Evolutionary conservation across 2,888 invertebrate genomes (phyloP).

Genomic region (Alsophila aescularia): DNA sequence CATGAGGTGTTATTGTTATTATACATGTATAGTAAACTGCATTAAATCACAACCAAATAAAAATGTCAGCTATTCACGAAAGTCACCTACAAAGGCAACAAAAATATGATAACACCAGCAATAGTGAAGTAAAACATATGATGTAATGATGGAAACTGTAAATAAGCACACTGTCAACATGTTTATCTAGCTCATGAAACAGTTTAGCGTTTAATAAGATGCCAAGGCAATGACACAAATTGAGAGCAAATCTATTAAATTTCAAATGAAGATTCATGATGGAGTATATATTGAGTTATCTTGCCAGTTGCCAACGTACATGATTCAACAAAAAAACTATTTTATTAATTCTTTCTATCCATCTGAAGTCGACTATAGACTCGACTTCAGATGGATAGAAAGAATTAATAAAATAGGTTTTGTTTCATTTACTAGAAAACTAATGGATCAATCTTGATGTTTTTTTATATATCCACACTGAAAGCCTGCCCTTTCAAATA

Average conservation of each 20-base stretch:
- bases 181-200: constrained; percentile 32
- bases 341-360: no score
- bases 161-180: constrained; percentile 16
- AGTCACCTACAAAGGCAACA: constrained; percentile 16
- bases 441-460: no score
- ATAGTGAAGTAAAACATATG: constrained; percentile 5
- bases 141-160: constrained; percentile 8
- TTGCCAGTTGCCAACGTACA: no score
- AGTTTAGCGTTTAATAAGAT: constrained; percentile 39
- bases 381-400: no score
- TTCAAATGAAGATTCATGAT: not conserved
- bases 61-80: not conserved
- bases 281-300: no score
- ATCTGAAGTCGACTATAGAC: no score
- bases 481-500: no score
- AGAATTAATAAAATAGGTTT: no score
- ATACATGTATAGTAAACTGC: not conserved
- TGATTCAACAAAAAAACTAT: no score
- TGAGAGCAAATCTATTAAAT: constrained; percentile 13
- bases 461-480: no score
- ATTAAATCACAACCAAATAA: constrained; percentile 3
- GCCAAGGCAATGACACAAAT: constrained; percentile 41
- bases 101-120: constrained; percentile 17
- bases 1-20: no score
- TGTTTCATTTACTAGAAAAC: no score